Evolutionary conservation across 2,113 vertebrate genomes (phyloP).

Genomic region (Leiothrix lutea): DNA sequence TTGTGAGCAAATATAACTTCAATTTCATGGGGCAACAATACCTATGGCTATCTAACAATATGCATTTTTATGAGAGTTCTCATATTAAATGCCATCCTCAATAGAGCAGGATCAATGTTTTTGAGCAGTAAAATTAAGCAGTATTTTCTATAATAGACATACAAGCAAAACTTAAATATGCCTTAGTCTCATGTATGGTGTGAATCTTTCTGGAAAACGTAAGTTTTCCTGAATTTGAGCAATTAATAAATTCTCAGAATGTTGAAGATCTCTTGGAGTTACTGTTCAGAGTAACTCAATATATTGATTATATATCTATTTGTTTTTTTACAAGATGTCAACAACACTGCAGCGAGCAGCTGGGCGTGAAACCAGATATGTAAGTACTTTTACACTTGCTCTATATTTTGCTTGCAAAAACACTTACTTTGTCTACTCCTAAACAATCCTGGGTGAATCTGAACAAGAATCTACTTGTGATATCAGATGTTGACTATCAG

Average conservation of each 20-base stretch:
- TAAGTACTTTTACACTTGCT: conserved; percentile 71
- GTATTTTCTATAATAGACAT: not conserved
- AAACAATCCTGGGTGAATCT: not conserved
- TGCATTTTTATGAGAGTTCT: not conserved
- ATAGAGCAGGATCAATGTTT: not conserved
- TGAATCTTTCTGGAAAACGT: not conserved
- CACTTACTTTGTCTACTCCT: not conserved
- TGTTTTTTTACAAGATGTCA: conserved; percentile 59
- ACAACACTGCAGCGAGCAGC: conserved; percentile 74
- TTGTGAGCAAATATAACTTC: not conserved
- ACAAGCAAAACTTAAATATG: not conserved
- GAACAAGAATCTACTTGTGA: not conserved
- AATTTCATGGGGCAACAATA: not conserved
- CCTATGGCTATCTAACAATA: not conserved
- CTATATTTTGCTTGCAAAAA: not conserved
- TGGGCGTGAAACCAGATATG: conserved; percentile 96
- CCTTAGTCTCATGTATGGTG: not conserved
- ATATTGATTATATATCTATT: not conserved
- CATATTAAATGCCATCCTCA: not conserved
- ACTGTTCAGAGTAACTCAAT: not conserved
- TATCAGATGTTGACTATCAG: not conserved
- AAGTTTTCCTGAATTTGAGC: not conserved
- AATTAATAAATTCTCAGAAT: not conserved
- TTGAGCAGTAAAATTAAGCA: not conserved
- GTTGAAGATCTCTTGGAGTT: not conserved